Evolutionary conservation across 2,113 vertebrate species (phyloP), one percentile per base, ranked within the genome.

Genomic region (Silurus asotus): DNA sequence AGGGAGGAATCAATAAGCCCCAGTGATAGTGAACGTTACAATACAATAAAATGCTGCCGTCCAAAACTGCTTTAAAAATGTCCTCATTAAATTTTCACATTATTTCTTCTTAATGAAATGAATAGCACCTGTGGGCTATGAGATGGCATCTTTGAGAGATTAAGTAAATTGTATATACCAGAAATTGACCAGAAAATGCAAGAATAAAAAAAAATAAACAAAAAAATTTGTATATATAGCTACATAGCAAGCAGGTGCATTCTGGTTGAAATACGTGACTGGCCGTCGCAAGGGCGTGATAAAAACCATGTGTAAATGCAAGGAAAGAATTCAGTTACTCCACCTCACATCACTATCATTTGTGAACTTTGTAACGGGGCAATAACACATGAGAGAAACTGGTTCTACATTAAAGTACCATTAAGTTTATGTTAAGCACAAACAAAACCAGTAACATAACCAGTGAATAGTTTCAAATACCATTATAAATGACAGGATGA

Each of bases 271-370:
- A 53, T 17, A 23, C 10, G 1, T 25, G 74, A 76, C 9, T 28
- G 17, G 8, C 56, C 45, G 17, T 23, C 19, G 1, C 9, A 48
- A 80, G 37, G 28, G 17, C 77, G 61, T 61, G 56, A 48, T 80
- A 83, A 53, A 82, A 82, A 82, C 81, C 77, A 81, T 53, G 76
- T 58, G 75, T n/a, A 10, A 84, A 89, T 19, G 48, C 81, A 86
- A 62, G 64, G 80, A 70, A 75, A 72, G 53, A 84, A 19, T 13
- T 58, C 58, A 81, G 69, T 74, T 64, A 90, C 78, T 85, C 56
- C 75, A 88, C 83, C 59, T 80, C 74, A 89, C 87, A 78, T 69
- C 87, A 89, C 86, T 65, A 80, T 55, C 45, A 84, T 61, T 25
- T 67, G 87, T 82, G 55, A 81, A 65, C 62, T 53, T 9, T 64